These are phyloP conservation scores for Dicranocentrus wangi DNA, from an alignment of 2,888 invertebrate genomes.

Conservation along the genomic window DNA sequence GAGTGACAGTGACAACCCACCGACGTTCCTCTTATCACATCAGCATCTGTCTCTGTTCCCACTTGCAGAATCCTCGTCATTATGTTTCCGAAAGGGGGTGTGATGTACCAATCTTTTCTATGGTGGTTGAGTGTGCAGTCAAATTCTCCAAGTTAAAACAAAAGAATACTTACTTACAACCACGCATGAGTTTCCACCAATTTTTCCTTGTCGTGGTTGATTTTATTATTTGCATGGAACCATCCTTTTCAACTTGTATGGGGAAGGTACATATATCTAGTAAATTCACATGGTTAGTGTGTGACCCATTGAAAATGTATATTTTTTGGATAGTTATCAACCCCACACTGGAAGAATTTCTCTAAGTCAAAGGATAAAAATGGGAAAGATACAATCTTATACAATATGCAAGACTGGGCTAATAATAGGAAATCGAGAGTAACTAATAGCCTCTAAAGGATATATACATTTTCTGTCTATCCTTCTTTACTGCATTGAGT, in stretches of 20 bases:
- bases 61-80: slow-evolving; percentile 60
- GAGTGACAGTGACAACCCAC: slow-evolving; percentile 52
- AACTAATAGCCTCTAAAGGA: background rate
- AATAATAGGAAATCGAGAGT: slow-evolving; percentile 9
- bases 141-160: too few relatives aligned
- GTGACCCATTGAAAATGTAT: background rate
- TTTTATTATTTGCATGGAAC: too few relatives aligned
- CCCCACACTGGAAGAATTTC: slow-evolving; percentile 7
- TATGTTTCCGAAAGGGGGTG: background rate
- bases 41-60: slow-evolving; percentile 58
- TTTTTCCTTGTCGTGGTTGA: background rate
- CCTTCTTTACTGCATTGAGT: slow-evolving; percentile 5
- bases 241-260: background rate
- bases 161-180: too few relatives aligned
- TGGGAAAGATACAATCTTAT: slow-evolving; percentile 19
- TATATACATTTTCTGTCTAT: background rate
- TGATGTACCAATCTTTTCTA: background rate
- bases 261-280: background rate
- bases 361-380: slow-evolving; percentile 43
- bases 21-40: slow-evolving; percentile 43
- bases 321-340: background rate
- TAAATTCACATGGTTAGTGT: background rate
- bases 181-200: too few relatives aligned
- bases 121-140: too few relatives aligned
- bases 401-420: background rate